These are phyloP conservation scores for Drosophila carrolli DNA, from an alignment of 1,140 invertebrate genomes.

Conservation along the genomic window DNA sequence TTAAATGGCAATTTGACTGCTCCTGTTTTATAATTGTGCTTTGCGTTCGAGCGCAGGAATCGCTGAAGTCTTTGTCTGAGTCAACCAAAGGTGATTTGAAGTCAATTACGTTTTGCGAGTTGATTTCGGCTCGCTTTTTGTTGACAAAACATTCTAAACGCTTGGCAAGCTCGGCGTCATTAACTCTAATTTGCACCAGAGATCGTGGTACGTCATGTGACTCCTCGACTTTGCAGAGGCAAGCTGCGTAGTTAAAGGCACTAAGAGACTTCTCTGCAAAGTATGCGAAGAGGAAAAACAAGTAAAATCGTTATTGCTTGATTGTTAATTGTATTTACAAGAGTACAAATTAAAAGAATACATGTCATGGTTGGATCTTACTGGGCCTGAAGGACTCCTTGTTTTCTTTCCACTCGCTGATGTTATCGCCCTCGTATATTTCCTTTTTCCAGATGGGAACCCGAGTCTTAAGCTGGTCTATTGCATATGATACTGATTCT, in stretches of 20 bases:
- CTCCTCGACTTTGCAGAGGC: constrained; percentile 70
- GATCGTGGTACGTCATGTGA: constrained; percentile 83
- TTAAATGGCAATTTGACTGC: constrained; percentile 89
- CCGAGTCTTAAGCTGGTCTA: constrained; percentile 93
- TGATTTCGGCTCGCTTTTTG: constrained; percentile 88
- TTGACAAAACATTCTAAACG: constrained; percentile 88
- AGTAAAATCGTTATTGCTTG: constrained; percentile 7
- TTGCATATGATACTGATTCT: constrained; percentile 92
- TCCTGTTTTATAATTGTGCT: constrained; percentile 87
- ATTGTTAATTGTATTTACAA: constrained; percentile 32
- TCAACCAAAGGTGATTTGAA: constrained; percentile 85
- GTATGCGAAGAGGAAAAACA: background rate
- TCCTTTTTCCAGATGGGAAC: constrained; percentile 99
- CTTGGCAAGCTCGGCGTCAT: constrained; percentile 85
- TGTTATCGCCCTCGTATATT: constrained; percentile 89
- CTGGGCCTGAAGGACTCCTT: constrained; percentile 90
- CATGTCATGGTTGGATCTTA: constrained; percentile 51
- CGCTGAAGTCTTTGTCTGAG: constrained; percentile 50
- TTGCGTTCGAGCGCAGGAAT: constrained; percentile 88
- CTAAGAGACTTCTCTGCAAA: constrained; percentile 20
- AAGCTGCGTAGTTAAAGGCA: constrained; percentile 62
- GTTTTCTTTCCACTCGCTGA: constrained; percentile 90
- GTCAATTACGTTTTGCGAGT: constrained; percentile 88
- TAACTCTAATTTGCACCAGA: constrained; percentile 87
- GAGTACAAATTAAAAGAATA: constrained; percentile 18